Base-by-base conservation (phyloP, 2,888 invertebrate genomes). In the Erannis defoliaria region DNA sequence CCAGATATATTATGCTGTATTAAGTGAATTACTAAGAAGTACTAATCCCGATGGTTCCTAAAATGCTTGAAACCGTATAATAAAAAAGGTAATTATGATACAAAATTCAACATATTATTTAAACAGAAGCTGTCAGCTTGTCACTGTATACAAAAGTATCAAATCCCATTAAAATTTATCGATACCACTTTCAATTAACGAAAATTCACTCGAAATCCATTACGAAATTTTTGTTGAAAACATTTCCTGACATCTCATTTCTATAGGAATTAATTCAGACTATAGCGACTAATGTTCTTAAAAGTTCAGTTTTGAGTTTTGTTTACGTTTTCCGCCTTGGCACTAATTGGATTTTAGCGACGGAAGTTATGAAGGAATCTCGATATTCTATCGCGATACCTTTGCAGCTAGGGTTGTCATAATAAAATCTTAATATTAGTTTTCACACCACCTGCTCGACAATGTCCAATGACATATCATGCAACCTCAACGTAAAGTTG, bases 271-370 rank as follows among this genome's bases (percentile, higher is more conserved):
- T 19, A 45, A 26, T 45, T 26, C 12, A 16, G 43, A 26, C 26
- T 45, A 9, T 45, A 9, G 14, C 9, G 26, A 45, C 31, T 33
- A 49, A 49, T 33, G 38, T 40, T 21, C 14, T 8, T 3, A 23
- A 50, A 60, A 55, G 38, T 40, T 42, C 42, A 53, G 37, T 59
- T 48, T 26, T 19, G 19, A 56, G 51, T 50, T 50, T 45, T 50
- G 61, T 51, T 55, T 61, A 55, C 31, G 38, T 54, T 55, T 50
- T 19, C 19, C 31, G 55, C 14, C 23, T 45, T 55, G 61, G 55
- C 50, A 38, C 18, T 55, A 46, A 61, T 55, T 55, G 50, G 50
- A 38, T 21, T 37, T 45, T 31, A 31, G 37, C 55, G 37, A 21
- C 37, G 38, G 16, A 38, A 61, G 50, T 61, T 55, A 38, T 55